Evolutionary conservation across 2,888 invertebrate genomes (phyloP).

Genomic region (Stictocephala bisonia): DNA sequence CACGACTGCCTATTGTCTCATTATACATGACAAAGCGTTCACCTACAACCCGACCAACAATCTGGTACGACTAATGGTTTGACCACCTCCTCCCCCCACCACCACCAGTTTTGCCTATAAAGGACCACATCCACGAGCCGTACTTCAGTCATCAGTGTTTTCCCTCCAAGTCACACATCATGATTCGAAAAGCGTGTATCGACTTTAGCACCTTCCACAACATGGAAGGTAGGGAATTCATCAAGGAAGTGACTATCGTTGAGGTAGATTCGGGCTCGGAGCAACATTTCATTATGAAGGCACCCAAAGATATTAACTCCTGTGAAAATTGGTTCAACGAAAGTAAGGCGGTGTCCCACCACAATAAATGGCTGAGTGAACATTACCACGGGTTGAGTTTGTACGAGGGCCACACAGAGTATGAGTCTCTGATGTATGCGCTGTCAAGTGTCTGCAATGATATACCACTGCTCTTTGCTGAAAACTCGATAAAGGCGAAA

Average conservation of each 20-base stretch:
- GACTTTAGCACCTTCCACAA: background rate
- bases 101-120: too few species aligned
- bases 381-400: background rate
- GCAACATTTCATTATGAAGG: background rate
- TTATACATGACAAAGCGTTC: conserved; percentile 55
- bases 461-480: background rate
- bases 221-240: background rate
- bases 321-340: too few species aligned
- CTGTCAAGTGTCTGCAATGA: background rate
- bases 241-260: background rate
- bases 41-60: conserved; percentile 57
- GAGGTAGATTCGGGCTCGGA: background rate
- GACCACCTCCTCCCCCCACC: too few species aligned
- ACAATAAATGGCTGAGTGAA: background rate
- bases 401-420: background rate
- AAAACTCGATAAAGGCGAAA: background rate
- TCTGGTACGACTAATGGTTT: conserved; percentile 52
- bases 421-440: background rate
- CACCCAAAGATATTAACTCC: too few species aligned
- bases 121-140: too few species aligned
- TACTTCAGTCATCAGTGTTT: too few species aligned
- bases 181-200: background rate
- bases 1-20: conserved; percentile 58
- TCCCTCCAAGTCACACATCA: too few species aligned
- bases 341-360: background rate